These are phyloP conservation scores for Microctenopoma stevenorrisi DNA, from an alignment of 2,797 vertebrate species.

Conservation along the genomic window DNA sequence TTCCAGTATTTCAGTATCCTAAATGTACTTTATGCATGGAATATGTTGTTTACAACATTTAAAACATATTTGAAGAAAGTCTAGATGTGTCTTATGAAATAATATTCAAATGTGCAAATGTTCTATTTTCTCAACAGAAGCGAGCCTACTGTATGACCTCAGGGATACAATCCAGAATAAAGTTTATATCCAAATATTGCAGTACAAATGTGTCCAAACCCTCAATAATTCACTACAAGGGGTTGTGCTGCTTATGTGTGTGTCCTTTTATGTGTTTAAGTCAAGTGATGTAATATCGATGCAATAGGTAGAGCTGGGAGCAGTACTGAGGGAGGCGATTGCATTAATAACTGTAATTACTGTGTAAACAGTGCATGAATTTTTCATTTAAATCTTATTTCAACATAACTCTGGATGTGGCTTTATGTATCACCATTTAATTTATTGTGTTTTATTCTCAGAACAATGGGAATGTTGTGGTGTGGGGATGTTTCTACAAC, in stretches of 20 bases:
- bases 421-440: background rate
- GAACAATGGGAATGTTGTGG: background rate
- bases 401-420: background rate
- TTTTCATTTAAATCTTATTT: constrained; percentile 24
- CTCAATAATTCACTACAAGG: constrained; percentile 32
- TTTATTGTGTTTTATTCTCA: background rate
- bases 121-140: constrained; percentile 1
- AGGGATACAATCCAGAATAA: constrained; percentile 41
- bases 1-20: constrained; percentile 13
- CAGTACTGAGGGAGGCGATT: constrained; percentile 15
- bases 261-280: background rate
- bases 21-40: constrained; percentile 1
- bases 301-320: constrained; percentile 40
- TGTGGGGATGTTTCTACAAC: constrained; percentile 12
- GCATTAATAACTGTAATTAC: constrained; percentile 19
- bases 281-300: constrained; percentile 56
- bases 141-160: constrained; percentile 17
- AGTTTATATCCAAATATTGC: constrained; percentile 31
- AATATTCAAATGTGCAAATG: constrained; percentile 3
- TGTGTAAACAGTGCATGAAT: constrained; percentile 12
- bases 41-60: constrained; percentile 1
- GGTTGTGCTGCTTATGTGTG: background rate
- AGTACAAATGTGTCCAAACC: constrained; percentile 22
- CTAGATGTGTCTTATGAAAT: background rate
- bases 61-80: background rate